A percentile compares a stretch with the other conserved stretches of the same genome.
Evolutionary conservation across 2,888 invertebrate genomes (phyloP).

Genomic region (Cantharis rufa): DNA sequence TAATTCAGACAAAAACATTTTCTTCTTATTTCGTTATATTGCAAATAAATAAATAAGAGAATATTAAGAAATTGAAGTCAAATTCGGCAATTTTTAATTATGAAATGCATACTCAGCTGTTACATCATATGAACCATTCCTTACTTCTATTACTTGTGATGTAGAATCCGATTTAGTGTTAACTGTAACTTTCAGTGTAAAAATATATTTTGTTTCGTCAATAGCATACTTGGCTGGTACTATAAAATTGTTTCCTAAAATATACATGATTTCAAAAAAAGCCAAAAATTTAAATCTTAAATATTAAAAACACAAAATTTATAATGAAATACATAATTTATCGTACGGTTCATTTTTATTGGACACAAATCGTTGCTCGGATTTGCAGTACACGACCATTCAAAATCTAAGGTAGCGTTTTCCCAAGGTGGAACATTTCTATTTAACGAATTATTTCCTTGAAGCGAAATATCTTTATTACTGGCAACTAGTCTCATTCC

Average conservation of each 20-base stretch:
- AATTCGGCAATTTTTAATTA: too few relatives aligned
- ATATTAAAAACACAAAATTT: too few relatives aligned
- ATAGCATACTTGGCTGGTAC: neutral
- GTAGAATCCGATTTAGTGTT: neutral
- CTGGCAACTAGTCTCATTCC: neutral
- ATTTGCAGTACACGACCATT: neutral
- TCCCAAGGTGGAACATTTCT: neutral
- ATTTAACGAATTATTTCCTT: neutral
- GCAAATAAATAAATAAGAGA: too few relatives aligned
- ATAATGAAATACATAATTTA: neutral
- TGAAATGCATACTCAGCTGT: neutral
- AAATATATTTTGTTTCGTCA: neutral
- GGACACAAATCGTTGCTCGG: neutral
- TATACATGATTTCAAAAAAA: neutral
- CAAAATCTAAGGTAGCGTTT: neutral
- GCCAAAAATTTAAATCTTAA: neutral
- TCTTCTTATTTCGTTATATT: too few relatives aligned
- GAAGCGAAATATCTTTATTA: neutral
- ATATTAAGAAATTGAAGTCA: too few relatives aligned
- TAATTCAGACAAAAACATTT: too few relatives aligned
- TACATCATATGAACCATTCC: too few relatives aligned
- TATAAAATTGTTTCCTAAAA: neutral
- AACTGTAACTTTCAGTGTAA: neutral
- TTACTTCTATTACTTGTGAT: neutral
- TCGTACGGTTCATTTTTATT: neutral